Conservation (phyloP, 2,888 invertebrate genomes). For the Diloba caeruleocephala region DNA sequence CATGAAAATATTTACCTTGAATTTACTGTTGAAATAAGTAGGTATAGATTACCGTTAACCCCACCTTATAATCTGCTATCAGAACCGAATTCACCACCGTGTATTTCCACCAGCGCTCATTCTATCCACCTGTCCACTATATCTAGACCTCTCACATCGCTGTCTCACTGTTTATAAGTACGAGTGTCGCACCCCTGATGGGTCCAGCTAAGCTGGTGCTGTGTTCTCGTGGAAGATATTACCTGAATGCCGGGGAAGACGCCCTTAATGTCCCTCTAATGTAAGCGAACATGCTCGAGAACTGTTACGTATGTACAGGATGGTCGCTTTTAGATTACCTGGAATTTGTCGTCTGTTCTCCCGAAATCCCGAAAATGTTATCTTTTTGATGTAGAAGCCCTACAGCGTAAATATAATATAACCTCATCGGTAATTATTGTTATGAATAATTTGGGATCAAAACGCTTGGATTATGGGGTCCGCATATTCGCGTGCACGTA, state of each 20-base stretch:
- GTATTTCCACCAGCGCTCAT: conserved; percentile 43
- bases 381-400: no score
- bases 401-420: no score
- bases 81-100: conserved; percentile 30
- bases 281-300: conserved; percentile 58
- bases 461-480: no score
- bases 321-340: conserved; percentile 36
- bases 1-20: no score
- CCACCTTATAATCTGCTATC: neutral
- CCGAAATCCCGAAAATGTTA: no score
- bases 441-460: no score
- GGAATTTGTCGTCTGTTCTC: conserved; percentile 4
- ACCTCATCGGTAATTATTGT: no score
- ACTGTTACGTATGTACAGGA: conserved; percentile 39
- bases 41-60: neutral
- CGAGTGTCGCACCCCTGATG: conserved; percentile 2
- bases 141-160: conserved; percentile 31
- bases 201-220: conserved; percentile 51
- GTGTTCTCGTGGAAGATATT: conserved; percentile 61
- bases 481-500: no score
- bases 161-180: conserved; percentile 1
- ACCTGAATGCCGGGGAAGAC: conserved; percentile 63
- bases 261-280: conserved; percentile 71
- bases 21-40: no score
- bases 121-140: conserved; percentile 44